phyloP scores from a whole-genome alignment of 2,797 vertebrate genomes.

The Gymnoscopelus braueri region DNA sequence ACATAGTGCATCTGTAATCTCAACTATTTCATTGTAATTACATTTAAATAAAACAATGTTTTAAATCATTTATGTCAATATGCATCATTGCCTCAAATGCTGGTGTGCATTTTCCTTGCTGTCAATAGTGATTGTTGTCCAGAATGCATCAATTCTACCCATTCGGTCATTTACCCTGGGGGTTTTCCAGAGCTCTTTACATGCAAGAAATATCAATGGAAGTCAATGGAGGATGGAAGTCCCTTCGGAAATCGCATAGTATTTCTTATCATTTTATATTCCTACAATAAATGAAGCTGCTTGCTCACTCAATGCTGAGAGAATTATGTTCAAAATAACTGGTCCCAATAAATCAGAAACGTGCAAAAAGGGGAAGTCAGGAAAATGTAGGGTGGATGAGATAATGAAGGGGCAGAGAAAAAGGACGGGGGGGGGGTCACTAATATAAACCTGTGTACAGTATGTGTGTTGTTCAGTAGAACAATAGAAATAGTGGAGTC shows the following conservation, averaged over 20 bases:
- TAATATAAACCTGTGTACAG: slow-evolving; percentile 15
- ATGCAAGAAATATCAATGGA: slow-evolving; percentile 35
- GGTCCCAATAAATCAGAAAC: no score
- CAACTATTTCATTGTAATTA: neutral
- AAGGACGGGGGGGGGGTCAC: neutral
- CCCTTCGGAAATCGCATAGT: no score
- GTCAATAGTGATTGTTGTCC: slow-evolving; percentile 8
- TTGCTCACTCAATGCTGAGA: no score
- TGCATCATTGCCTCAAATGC: no score
- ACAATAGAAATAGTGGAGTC: slow-evolving; percentile 52
- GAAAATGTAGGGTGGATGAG: neutral
- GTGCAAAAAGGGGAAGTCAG: no score
- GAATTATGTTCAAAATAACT: no score
- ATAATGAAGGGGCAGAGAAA: neutral
- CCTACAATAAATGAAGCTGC: no score
- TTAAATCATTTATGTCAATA: no score
- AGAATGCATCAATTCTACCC: neutral
- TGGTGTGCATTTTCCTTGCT: neutral
- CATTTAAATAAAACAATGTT: neutral
- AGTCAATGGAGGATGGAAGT: neutral
- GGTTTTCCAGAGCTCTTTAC: slow-evolving; percentile 8
- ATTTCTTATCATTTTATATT: no score
- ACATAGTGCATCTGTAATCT: slow-evolving; percentile 1
- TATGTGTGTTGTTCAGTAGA: slow-evolving; percentile 26
- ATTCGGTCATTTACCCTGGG: no score